Conservation (phyloP, 2,888 invertebrate genomes). For the Acleris holmiana region DNA sequence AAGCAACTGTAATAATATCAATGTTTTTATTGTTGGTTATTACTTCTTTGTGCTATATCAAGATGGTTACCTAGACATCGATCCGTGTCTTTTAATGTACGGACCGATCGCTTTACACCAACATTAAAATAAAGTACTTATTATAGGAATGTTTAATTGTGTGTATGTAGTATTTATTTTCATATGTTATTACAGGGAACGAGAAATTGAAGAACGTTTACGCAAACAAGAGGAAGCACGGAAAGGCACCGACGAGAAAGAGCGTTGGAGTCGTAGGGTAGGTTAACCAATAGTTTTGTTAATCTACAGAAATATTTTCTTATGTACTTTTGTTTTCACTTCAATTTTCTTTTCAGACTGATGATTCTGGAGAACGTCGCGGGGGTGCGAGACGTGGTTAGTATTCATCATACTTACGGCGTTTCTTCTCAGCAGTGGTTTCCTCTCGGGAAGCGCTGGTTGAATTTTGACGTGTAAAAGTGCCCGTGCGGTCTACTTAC, state of each 20-base stretch:
- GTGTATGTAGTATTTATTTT: neutral
- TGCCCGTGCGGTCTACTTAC: no score
- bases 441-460: no score
- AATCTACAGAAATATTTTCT: no score
- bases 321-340: constrained; percentile 1
- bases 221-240: constrained; percentile 84
- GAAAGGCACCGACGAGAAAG: constrained; percentile 69
- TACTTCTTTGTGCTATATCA: constrained; percentile 59
- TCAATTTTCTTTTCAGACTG: constrained; percentile 59
- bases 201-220: constrained; percentile 95
- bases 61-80: constrained; percentile 70
- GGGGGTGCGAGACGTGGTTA: constrained; percentile 71
- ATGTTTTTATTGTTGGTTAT: constrained; percentile 50
- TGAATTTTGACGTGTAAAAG: no score
- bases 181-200: constrained; percentile 79
- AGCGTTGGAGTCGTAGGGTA: constrained; percentile 75
- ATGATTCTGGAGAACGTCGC: constrained; percentile 76
- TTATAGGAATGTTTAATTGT: neutral
- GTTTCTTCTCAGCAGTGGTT: no score
- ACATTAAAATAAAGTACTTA: constrained; percentile 50
- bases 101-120: constrained; percentile 71
- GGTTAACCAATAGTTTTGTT: constrained; percentile 17
- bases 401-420: constrained; percentile 39
- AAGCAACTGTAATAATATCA: constrained; percentile 49
- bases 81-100: constrained; percentile 47